Evolutionary conservation across 2,797 vertebrate genomes (phyloP).

Genomic region (Picus viridis): DNA sequence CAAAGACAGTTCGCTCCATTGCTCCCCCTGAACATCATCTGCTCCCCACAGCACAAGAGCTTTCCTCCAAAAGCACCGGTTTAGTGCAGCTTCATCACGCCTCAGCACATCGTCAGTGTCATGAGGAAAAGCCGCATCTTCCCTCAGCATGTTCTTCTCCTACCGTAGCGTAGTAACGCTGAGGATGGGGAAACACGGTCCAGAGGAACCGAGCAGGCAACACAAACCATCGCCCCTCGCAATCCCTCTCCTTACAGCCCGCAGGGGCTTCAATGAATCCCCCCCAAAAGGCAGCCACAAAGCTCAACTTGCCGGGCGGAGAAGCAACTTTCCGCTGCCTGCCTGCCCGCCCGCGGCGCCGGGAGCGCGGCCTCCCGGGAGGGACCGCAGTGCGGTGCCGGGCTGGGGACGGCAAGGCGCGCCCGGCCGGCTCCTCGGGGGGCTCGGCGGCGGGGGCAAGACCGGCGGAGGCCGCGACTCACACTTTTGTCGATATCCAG

Average conservation of each 20-base stretch:
- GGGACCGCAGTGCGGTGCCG: slow-evolving; percentile 14
- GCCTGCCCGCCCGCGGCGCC: background rate
- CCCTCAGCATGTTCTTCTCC: background rate
- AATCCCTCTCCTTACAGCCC: fast-evolving
- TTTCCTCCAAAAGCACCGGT: fast-evolving
- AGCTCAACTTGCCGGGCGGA: background rate
- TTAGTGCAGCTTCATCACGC: fast-evolving
- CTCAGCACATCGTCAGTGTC: fast-evolving
- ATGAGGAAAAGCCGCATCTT: background rate
- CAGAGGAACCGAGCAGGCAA: fast-evolving
- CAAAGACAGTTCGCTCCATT: background rate
- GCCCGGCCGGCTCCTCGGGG: background rate
- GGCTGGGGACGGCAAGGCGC: background rate
- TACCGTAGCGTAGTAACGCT: fast-evolving
- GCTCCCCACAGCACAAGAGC: background rate
- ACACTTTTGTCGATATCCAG: slow-evolving; percentile 91
- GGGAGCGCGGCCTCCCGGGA: background rate
- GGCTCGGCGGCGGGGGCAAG: background rate
- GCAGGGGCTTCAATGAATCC: fast-evolving
- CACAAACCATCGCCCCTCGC: background rate
- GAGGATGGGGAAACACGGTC: fast-evolving
- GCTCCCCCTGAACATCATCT: background rate
- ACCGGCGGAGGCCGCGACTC: background rate
- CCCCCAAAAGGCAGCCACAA: background rate
- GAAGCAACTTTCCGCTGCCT: background rate